Evolutionary conservation across 2,797 vertebrate genomes (phyloP), one percentile per base, ranked within the genome.

Genomic region (Catamblyrhynchus diadema): DNA sequence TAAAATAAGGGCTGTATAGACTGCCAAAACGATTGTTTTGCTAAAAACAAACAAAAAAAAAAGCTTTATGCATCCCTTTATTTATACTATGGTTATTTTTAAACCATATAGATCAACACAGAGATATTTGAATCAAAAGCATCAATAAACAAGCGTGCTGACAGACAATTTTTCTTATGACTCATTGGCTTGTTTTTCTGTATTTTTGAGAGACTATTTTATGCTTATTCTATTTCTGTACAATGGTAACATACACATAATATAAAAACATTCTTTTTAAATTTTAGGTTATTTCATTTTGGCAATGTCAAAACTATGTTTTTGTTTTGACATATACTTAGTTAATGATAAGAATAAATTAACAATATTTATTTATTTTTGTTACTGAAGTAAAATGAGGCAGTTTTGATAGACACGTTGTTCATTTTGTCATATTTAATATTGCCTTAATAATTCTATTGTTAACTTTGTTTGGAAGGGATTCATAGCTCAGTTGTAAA

Each of bases 381-480:
- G 37, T 48, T 73, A 60, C 8, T 73, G 56, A 89, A 39, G 75
- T 89, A 48, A 30, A 37, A 51, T 8, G 7, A 62, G 25, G 17
- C 3, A 65, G 19, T 65, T 86, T 53, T 53, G 25, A 74, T 17
- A 82, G 60, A 72, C 5, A 0, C 10, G 7, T 42, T 60, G 33
- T 22, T 86, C 30, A 54, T 65, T 37, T 14, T 59, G 6, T 48
- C 72, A 56, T 50, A 64, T 56, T 81, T 80, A 69, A 69, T 67
- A 14, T 65, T 81, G 18, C 17, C 51, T 45, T 56, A 90, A 88
- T 91, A 71, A 89, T 89, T 59, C 35, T 51, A 32, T 69, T 39
- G 3, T 35, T 73, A 66, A 70, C 16, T 85, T 82, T 81, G 10
- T 84, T 88, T 80, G 64, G 35, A 80, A 71, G 30, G 48, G 28